Evolutionary conservation across 2,797 vertebrate species (phyloP).

Genomic region (Brotula barbata): DNA sequence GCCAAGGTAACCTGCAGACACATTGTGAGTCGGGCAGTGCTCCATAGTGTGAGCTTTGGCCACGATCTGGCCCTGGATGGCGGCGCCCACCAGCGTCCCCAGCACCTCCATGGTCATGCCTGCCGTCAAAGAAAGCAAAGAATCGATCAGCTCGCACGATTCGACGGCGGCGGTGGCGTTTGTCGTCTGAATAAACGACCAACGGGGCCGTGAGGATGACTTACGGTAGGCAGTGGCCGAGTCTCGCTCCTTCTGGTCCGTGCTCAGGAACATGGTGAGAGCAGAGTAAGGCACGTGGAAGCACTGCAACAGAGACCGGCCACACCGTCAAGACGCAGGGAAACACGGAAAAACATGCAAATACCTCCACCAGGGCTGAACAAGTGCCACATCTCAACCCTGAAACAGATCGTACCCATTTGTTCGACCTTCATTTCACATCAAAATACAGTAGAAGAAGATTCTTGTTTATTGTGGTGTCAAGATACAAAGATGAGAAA

Average conservation of each 20-base stretch:
- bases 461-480: too few relatives aligned
- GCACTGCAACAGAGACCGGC: slow-evolving; percentile 75
- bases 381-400: too few relatives aligned
- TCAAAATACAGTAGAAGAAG: too few relatives aligned
- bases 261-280: slow-evolving; percentile 97
- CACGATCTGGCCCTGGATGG: slow-evolving; percentile 93
- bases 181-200: slow-evolving; percentile 11
- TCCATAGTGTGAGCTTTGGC: slow-evolving; percentile 86
- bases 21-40: slow-evolving; percentile 79
- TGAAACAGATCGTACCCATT: too few relatives aligned
- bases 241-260: slow-evolving; percentile 90
- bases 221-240: slow-evolving; percentile 94
- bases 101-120: slow-evolving; percentile 95
- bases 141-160: not conserved
- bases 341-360: too few relatives aligned
- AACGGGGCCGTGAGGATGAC: slow-evolving; percentile 36
- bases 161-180: too few relatives aligned
- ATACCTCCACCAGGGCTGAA: too few relatives aligned
- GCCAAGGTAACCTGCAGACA: slow-evolving; percentile 65
- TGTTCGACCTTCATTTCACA: too few relatives aligned
- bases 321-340: slow-evolving; percentile 12
- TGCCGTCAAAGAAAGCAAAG: slow-evolving; percentile 58
- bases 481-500: too few relatives aligned
- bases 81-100: slow-evolving; percentile 91
- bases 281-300: slow-evolving; percentile 95